Percentiles rank a stretch among this genome's conserved stretches.
Conservation (phyloP, 2,888 invertebrate genomes). For the Melipona beecheii region DNA sequence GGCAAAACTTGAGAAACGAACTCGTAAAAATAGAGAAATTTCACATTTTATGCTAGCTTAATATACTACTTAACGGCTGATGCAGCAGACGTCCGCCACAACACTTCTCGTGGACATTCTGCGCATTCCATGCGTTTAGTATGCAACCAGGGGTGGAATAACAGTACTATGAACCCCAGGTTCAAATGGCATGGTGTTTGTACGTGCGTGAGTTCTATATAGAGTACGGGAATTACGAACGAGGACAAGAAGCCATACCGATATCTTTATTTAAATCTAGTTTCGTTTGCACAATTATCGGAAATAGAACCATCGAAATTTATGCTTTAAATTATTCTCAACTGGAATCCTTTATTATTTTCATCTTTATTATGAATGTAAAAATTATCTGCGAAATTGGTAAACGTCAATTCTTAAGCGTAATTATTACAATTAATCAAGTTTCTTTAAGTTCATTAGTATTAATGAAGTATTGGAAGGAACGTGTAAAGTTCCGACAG, state of each 20-base stretch:
- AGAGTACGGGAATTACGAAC: constrained; percentile 32
- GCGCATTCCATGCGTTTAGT: constrained; percentile 52
- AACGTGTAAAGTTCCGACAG: background rate
- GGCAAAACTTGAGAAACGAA: constrained; percentile 5
- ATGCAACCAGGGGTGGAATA: constrained; percentile 51
- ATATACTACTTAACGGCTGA: constrained; percentile 69
- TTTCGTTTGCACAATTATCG: constrained; percentile 13
- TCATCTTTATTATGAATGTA: background rate
- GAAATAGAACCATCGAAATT: constrained; percentile 46
- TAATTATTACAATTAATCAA: background rate
- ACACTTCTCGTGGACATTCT: constrained; percentile 53
- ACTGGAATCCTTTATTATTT: background rate
- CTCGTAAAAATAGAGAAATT: background rate
- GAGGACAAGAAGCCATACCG: constrained; percentile 56
- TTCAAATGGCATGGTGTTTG: constrained; percentile 1
- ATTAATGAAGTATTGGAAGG: background rate
- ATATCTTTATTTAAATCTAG: constrained; percentile 52
- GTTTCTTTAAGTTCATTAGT: background rate
- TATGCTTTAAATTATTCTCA: constrained; percentile 12
- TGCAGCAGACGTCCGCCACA: constrained; percentile 72
- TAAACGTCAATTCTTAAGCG: background rate
- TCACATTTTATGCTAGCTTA: constrained; percentile 29
- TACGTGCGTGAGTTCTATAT: background rate
- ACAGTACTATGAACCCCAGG: constrained; percentile 41
- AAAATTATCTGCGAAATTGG: background rate